phyloP scores from a whole-genome alignment of 2,888 invertebrate species.

The Seira sanloemensis region DNA sequence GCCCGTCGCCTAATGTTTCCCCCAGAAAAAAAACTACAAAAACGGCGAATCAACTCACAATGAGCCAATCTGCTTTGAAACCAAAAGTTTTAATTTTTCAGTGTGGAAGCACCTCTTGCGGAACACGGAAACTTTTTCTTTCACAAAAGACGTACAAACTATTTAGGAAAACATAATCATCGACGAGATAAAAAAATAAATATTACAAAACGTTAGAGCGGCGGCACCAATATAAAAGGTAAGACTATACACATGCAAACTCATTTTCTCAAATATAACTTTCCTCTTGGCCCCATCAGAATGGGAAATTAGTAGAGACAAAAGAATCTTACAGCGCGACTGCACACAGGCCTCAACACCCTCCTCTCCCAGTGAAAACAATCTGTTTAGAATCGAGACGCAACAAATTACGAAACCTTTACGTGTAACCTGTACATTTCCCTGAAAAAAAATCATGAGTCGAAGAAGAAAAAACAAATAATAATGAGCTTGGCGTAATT shows the following conservation, averaged over 20 bases:
- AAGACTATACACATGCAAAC: not conserved
- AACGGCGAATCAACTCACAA: slow-evolving; percentile 22
- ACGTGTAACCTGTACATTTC: not conserved
- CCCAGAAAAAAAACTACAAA: not conserved
- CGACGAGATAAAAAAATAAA: not conserved
- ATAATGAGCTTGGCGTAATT: slow-evolving; percentile 59
- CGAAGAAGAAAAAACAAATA: slow-evolving; percentile 49
- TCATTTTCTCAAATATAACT: not conserved
- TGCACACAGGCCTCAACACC: not conserved
- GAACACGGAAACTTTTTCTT: not conserved
- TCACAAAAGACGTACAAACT: not conserved
- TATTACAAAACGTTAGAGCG: not conserved
- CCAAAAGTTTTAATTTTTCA: not conserved
- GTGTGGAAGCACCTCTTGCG: no score
- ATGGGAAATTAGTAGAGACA: slow-evolving; percentile 10
- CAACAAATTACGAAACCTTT: slow-evolving; percentile 42
- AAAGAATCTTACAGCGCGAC: no score
- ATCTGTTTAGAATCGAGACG: slow-evolving; percentile 50
- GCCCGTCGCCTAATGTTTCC: slow-evolving; percentile 62
- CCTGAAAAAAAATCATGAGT: slow-evolving; percentile 34
- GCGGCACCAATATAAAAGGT: not conserved
- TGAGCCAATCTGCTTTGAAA: not conserved
- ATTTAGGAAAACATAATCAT: slow-evolving; percentile 13
- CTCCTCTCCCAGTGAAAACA: slow-evolving; percentile 52
- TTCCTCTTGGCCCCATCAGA: not conserved